Conservation (phyloP, 2,797 vertebrate genomes). For the Trematomus bernacchii region DNA sequence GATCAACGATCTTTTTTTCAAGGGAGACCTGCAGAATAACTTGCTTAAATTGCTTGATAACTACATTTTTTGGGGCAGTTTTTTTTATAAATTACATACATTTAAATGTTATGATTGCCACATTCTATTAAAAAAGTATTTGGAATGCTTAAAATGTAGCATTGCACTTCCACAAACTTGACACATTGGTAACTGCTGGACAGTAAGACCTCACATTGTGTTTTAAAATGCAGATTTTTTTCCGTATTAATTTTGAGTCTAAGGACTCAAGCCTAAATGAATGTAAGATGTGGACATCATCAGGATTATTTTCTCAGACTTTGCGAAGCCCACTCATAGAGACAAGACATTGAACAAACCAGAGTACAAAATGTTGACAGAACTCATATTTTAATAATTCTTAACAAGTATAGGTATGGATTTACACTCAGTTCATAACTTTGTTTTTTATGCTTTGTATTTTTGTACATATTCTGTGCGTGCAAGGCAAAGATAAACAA, state of each 20-base stretch:
- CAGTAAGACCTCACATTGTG: neutral
- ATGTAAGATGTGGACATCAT: neutral
- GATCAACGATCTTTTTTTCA: no score
- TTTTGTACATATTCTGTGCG: slow-evolving; percentile 85
- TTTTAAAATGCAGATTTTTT: neutral
- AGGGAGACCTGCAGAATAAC: no score
- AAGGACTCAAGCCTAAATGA: neutral
- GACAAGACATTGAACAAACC: neutral
- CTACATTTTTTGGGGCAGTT: no score
- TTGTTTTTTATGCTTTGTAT: slow-evolving; percentile 58
- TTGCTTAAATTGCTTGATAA: no score
- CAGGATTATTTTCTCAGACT: neutral
- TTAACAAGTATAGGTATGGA: slow-evolving; percentile 85
- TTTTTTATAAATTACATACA: no score
- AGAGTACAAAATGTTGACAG: slow-evolving; percentile 65
- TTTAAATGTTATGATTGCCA: no score
- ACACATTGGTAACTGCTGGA: neutral
- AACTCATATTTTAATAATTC: slow-evolving; percentile 83
- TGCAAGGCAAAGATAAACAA: slow-evolving; percentile 87
- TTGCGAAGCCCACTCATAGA: no score
- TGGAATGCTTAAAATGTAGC: no score
- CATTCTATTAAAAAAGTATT: no score
- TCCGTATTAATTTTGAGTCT: neutral
- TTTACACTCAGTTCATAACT: slow-evolving; percentile 83
- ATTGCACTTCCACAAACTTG: no score